Base-by-base conservation (phyloP, 2,888 invertebrate species). In the Tromatobia lineatoria region DNA sequence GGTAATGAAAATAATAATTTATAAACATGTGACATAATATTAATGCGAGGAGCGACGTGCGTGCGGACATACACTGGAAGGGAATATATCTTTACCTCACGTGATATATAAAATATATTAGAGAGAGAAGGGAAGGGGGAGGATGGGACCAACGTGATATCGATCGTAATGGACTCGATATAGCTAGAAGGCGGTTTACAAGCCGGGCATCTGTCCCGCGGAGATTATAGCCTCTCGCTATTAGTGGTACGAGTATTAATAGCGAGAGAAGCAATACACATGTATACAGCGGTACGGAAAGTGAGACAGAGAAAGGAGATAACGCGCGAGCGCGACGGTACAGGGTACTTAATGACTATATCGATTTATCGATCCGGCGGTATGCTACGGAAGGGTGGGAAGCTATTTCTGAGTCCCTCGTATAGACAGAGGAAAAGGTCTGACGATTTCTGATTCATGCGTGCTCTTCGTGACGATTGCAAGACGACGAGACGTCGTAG, bases 231-330 rank as follows among this genome's bases (percentile, higher is more conserved):
- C 79, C 80, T 80, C 82, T 76, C 73, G 77, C 86, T 87, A 87
- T 88, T 87, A 88, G 76, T 78, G 81, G 83, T 86, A 85, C 85
- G 82, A 75, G 85, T 87, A 88, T 89, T 89, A 89, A 89, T 88
- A 88, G 86, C 66, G 75, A 71, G 69, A 34, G 71, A 52, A 67
- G 25, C 13, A 34, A 23, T 69, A 69, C 69, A 75, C 47, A 34
- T 45, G 59, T 61, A 38, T 20, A 23, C 38, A 66, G 10, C 4
- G 34, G 76, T 76, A 54, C 38, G 47, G 74, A 25, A 52, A 66
- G 76, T 61, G 77, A 67, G 57, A 69, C 66, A 54, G 80, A 79
- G 52, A 70, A 45, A 69, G 38, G 50, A 83, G 80, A 83, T 80
- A 80, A 77, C 80, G 67, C 80, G 80, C 71, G 83, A 87, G 52